Conservation (phyloP, 2,113 vertebrate species). For the Campylomormyrus numenius region DNA sequence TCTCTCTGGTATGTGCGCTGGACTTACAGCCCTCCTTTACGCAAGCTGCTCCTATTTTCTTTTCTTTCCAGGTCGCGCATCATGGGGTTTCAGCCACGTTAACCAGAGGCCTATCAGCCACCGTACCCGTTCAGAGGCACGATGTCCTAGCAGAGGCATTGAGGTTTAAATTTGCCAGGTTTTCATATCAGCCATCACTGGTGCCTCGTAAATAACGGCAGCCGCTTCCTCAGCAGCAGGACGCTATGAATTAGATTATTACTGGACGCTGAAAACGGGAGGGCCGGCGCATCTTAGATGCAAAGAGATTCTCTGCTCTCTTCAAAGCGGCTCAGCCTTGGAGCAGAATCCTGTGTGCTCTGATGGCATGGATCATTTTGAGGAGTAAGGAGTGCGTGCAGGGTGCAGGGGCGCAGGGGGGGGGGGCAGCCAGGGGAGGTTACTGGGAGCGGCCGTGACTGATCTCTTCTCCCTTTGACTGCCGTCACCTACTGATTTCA, state of each 20-base stretch:
- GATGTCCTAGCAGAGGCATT: background rate
- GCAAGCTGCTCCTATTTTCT: background rate
- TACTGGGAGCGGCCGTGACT: constrained; percentile 64
- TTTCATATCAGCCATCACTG: background rate
- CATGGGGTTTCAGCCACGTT: background rate
- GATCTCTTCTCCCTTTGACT: constrained; percentile 67
- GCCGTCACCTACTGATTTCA: constrained; percentile 83
- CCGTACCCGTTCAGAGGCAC: background rate
- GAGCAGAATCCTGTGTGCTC: constrained; percentile 81
- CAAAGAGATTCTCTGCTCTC: constrained; percentile 56
- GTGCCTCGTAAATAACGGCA: background rate
- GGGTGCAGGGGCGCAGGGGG: constrained; percentile 50
- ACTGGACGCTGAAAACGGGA: background rate
- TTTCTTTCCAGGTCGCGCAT: background rate
- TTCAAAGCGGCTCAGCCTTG: constrained; percentile 71
- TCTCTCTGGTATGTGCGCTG: background rate
- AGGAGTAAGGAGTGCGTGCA: constrained; percentile 84
- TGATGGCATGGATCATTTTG: constrained; percentile 78
- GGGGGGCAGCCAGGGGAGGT: constrained; percentile 27
- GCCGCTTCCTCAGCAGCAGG: background rate
- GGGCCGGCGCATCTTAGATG: constrained; percentile 21
- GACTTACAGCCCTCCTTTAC: background rate
- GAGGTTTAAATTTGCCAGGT: background rate
- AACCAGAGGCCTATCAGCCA: background rate
- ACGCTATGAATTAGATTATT: background rate